Conservation (phyloP, 2,113 vertebrate species). For the Orthochromis indermauri region DNA sequence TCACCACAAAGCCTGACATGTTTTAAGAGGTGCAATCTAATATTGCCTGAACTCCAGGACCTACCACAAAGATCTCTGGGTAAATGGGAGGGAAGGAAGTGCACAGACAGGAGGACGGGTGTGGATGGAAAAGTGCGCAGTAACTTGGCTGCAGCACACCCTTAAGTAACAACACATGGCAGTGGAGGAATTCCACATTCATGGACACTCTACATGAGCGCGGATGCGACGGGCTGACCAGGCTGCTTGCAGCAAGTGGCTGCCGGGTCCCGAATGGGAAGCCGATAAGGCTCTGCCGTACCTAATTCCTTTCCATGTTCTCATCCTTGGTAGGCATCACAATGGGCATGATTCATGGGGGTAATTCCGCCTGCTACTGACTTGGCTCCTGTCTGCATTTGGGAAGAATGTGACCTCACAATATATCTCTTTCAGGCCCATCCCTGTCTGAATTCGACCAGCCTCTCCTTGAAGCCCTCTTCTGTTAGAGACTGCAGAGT, state of each 20-base stretch:
- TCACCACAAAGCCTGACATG: slow-evolving; percentile 73
- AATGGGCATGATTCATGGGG: slow-evolving; percentile 75
- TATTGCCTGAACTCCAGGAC: slow-evolving; percentile 77
- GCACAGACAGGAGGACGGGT: slow-evolving; percentile 76
- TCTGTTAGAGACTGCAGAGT: slow-evolving; percentile 59
- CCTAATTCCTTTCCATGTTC: slow-evolving; percentile 73
- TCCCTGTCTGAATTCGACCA: slow-evolving; percentile 62
- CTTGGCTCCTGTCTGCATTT: slow-evolving; percentile 72
- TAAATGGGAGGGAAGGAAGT: slow-evolving; percentile 74
- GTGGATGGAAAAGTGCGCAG: slow-evolving; percentile 76
- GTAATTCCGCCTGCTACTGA: slow-evolving; percentile 72
- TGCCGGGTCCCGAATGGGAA: slow-evolving; percentile 32
- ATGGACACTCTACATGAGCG: slow-evolving; percentile 33
- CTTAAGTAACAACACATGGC: slow-evolving; percentile 80
- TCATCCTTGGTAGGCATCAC: slow-evolving; percentile 72
- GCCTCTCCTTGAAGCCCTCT: slow-evolving; percentile 64
- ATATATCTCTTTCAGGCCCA: slow-evolving; percentile 73
- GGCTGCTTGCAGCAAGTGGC: neutral
- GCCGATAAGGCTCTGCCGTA: slow-evolving; percentile 67
- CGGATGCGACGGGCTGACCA: slow-evolving; percentile 40
- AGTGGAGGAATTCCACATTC: slow-evolving; percentile 65
- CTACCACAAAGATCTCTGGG: slow-evolving; percentile 79
- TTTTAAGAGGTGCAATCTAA: slow-evolving; percentile 80
- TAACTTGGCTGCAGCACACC: slow-evolving; percentile 67
- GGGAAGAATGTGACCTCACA: slow-evolving; percentile 79